Conservation (phyloP, 1,140 invertebrate species). For the Ceratina calcarata region DNA sequence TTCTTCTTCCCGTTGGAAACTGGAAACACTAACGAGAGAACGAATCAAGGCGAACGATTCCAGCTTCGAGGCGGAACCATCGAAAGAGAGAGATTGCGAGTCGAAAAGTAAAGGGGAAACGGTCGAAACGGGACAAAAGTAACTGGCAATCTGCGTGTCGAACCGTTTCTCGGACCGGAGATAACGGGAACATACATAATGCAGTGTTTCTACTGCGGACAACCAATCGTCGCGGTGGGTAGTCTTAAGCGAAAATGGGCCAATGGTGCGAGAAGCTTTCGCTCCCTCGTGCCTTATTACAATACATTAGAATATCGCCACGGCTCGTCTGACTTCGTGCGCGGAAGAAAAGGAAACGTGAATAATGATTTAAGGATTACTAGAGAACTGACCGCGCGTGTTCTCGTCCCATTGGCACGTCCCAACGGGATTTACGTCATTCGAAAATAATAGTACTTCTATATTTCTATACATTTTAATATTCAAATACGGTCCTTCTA, state of each 20-base stretch:
- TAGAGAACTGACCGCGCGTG: slow-evolving; percentile 16
- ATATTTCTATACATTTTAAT: too few species aligned
- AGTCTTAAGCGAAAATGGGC: slow-evolving; percentile 67
- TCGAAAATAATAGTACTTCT: background rate
- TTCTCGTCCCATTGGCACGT: background rate
- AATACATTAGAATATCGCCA: slow-evolving; percentile 67
- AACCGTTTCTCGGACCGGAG: slow-evolving; percentile 58
- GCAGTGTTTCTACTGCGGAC: slow-evolving; percentile 69
- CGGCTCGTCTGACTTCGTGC: slow-evolving; percentile 28
- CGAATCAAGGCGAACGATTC: background rate
- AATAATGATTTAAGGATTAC: slow-evolving; percentile 20
- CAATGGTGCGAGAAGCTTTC: slow-evolving; percentile 59
- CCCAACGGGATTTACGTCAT: background rate
- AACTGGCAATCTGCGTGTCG: slow-evolving; percentile 69
- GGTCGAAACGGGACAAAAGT: slow-evolving; percentile 45
- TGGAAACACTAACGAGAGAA: slow-evolving; percentile 29
- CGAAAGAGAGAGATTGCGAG: background rate
- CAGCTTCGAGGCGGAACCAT: background rate
- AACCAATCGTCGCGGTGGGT: slow-evolving; percentile 56
- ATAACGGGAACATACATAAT: slow-evolving; percentile 73
- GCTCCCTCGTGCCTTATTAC: slow-evolving; percentile 58
- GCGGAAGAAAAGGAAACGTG: slow-evolving; percentile 3
- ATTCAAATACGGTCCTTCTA: too few species aligned
- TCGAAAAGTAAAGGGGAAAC: slow-evolving; percentile 12
- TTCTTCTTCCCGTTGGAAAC: slow-evolving; percentile 24